These are phyloP conservation scores for Crossaster papposus DNA, from an alignment of 53 echinoderm and acorn worm species.

Conservation along the genomic window DNA sequence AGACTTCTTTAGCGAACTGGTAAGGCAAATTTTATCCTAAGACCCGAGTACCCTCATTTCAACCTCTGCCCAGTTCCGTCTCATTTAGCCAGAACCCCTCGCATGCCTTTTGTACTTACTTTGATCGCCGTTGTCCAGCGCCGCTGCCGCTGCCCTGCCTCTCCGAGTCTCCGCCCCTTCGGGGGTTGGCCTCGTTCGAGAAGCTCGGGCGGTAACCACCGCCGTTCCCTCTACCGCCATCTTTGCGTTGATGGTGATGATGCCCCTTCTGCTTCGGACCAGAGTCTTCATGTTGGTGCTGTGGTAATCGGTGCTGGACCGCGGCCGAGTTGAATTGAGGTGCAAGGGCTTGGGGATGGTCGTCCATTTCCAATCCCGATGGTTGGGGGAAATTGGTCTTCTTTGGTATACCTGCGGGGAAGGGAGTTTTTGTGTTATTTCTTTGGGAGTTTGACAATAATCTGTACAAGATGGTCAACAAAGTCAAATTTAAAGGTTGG, in stretches of 20 bases:
- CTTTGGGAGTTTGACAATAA: neutral
- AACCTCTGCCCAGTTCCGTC: too few species aligned
- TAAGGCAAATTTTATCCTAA: too few species aligned
- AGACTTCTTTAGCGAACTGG: too few species aligned
- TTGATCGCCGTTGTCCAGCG: neutral
- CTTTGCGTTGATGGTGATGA: neutral
- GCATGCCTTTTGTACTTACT: neutral
- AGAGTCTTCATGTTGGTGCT: neutral
- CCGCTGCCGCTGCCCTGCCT: neutral
- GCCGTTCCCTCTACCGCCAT: neutral
- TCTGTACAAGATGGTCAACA: too few species aligned
- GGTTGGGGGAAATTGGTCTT: conserved; percentile 1
- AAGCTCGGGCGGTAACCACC: conserved; percentile 32
- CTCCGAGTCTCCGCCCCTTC: conserved; percentile 1
- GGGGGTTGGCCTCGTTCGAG: neutral
- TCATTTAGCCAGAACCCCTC: too few species aligned
- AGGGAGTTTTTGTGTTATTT: neutral
- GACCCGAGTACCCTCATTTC: too few species aligned
- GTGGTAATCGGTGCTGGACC: neutral
- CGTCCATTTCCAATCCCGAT: conserved; percentile 1
- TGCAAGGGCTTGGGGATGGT: neutral
- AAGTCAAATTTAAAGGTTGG: too few species aligned
- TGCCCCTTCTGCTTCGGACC: conserved; percentile 25
- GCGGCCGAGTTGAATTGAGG: neutral
- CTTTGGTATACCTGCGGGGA: conserved; percentile 10